Conservation (phyloP, 2,888 invertebrate species). For the Pristionchus arcanus region DNA sequence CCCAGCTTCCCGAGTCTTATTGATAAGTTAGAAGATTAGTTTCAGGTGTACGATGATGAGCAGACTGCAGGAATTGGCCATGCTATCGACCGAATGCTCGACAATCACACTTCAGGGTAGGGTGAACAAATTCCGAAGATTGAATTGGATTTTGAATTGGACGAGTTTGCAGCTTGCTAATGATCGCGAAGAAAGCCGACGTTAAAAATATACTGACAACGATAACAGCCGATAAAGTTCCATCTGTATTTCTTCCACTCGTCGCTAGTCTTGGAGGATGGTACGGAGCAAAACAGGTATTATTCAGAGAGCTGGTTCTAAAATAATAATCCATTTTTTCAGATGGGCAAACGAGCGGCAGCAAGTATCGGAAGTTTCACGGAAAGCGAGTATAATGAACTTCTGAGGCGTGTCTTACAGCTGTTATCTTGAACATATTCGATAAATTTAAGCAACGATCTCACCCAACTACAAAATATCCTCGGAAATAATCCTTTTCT, state of each 20-base stretch:
- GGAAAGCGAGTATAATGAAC: not conserved
- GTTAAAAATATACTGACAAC: not conserved
- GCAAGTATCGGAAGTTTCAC: not conserved
- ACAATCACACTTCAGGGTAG: not conserved
- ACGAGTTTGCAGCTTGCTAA: not conserved
- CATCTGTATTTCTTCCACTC: not conserved
- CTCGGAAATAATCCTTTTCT: not conserved
- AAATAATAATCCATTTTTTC: not conserved
- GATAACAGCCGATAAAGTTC: not conserved
- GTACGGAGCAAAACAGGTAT: slow-evolving; percentile 55
- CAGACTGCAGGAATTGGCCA: not conserved
- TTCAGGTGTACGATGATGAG: not conserved
- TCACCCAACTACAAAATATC: not conserved
- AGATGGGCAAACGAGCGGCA: not conserved
- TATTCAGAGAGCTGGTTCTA: not conserved
- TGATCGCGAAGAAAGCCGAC: not conserved
- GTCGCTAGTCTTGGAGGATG: slow-evolving; percentile 50
- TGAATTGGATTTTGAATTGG: not conserved
- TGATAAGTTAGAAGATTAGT: not conserved
- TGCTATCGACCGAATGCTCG: slow-evolving; percentile 18
- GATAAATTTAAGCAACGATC: not conserved
- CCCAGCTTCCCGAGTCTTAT: too few relatives aligned
- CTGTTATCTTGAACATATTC: not conserved
- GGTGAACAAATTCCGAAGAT: too few relatives aligned
- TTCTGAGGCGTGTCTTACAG: not conserved